Conservation (phyloP, 2,113 vertebrate species). For the Calyptommatus sinebrachiatus region DNA sequence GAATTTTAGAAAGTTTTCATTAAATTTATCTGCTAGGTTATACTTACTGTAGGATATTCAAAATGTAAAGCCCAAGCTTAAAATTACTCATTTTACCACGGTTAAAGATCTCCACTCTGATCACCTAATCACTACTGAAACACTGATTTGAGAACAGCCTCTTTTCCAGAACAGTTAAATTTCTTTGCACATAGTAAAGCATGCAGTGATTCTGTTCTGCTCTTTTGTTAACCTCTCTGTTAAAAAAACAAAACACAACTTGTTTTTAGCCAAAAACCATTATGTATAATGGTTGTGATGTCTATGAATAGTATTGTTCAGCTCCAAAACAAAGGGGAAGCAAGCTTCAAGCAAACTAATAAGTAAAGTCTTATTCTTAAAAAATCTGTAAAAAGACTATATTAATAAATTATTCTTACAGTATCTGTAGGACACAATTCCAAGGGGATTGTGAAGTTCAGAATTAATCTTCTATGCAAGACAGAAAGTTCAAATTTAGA, state of each 20-base stretch:
- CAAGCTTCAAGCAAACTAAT: neutral
- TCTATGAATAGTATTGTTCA: neutral
- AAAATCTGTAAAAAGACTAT: neutral
- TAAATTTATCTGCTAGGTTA: constrained; percentile 11
- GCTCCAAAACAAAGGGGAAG: neutral
- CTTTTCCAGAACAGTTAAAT: neutral
- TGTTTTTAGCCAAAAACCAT: neutral
- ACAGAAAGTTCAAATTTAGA: neutral
- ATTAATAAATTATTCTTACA: neutral
- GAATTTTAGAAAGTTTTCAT: constrained; percentile 33
- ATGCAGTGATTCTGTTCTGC: neutral
- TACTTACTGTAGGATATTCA: neutral
- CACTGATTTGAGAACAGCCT: neutral
- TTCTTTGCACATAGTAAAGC: neutral
- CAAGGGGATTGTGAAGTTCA: neutral
- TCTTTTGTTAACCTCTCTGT: neutral
- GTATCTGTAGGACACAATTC: neutral
- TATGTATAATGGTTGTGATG: neutral
- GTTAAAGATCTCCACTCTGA: too few species aligned
- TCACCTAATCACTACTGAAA: neutral
- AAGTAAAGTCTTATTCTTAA: neutral
- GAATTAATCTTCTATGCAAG: neutral
- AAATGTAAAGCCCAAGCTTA: neutral
- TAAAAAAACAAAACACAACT: neutral
- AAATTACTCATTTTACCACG: neutral